Percentiles rank a stretch among this genome's conserved stretches.
phyloP scores from a whole-genome alignment of 1,140 invertebrate genomes.

The Eumaeus atala region DNA sequence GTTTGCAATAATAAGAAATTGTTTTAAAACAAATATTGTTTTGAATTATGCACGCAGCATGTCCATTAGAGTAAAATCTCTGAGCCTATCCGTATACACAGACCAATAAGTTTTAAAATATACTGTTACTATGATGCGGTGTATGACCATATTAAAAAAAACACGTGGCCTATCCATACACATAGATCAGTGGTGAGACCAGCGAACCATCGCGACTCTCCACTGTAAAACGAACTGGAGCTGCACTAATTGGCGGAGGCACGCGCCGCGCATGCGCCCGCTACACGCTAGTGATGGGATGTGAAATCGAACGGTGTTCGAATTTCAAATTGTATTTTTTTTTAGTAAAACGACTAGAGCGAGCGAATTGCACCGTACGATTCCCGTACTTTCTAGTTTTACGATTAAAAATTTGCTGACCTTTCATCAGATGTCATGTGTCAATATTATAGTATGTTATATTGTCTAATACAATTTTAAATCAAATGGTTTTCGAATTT shows the following conservation, averaged over 20 bases:
- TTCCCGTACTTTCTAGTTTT: constrained; percentile 13
- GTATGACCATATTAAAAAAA: neutral
- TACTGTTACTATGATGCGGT: neutral
- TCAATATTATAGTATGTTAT: too few species aligned
- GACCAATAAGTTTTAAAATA: too few species aligned
- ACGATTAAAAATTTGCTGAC: too few species aligned
- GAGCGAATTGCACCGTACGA: constrained; percentile 16
- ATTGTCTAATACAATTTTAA: too few species aligned
- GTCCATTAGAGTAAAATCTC: too few species aligned
- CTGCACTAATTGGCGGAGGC: constrained; percentile 69
- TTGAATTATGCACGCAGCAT: too few species aligned
- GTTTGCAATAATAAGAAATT: neutral
- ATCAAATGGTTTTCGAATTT: too few species aligned
- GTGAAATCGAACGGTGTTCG: constrained; percentile 54
- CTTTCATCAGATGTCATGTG: too few species aligned
- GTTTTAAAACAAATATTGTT: constrained; percentile 1
- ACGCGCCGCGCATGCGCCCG: constrained; percentile 63
- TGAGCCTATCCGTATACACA: too few species aligned
- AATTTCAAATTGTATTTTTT: constrained; percentile 23
- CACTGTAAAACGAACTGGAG: constrained; percentile 63
- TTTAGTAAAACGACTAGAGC: constrained; percentile 15
- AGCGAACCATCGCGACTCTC: constrained; percentile 61
- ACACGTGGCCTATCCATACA: constrained; percentile 10
- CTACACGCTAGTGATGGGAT: constrained; percentile 65
- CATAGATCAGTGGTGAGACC: constrained; percentile 22